These are phyloP conservation scores for Rapana venosa DNA, from an alignment of 2,888 invertebrate genomes.

Conservation along the genomic window DNA sequence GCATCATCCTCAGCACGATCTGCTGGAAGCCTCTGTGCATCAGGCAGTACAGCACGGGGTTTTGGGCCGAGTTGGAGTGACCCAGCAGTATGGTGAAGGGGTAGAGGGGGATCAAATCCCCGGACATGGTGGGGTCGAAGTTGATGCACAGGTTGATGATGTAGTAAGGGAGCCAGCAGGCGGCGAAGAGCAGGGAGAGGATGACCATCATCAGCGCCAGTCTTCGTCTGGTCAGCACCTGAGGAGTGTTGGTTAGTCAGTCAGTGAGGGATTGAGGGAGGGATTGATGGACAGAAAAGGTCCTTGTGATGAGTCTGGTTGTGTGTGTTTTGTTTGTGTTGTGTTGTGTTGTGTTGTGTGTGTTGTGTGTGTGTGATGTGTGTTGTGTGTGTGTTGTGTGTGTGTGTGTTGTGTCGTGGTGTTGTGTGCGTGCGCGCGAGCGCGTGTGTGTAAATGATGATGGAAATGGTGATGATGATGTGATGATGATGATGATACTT, in stretches of 20 bases:
- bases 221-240: conserved; percentile 84
- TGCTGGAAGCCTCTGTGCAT: conserved; percentile 87
- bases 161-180: conserved; percentile 89
- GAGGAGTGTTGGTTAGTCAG: neutral
- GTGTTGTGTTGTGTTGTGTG: neutral
- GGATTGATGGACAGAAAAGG: neutral
- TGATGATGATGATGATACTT: no score
- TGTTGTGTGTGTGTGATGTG: neutral
- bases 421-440: neutral
- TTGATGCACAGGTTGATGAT: conserved; percentile 84
- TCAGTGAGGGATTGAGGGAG: no score
- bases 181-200: conserved; percentile 86
- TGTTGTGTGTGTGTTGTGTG: no score
- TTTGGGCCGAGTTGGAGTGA: conserved; percentile 87
- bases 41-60: conserved; percentile 87
- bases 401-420: neutral
- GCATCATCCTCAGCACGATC: conserved; percentile 52
- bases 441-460: no score
- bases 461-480: no score
- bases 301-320: no score
- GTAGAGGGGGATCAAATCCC: conserved; percentile 73
- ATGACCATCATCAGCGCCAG: conserved; percentile 87
- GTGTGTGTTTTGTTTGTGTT: neutral
- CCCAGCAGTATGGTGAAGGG: conserved; percentile 86
- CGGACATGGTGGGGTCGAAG: conserved; percentile 70